Percentiles rank a stretch among this genome's conserved stretches.
Conservation (phyloP, 2,888 invertebrate species). For the Trachelus troglodyta region DNA sequence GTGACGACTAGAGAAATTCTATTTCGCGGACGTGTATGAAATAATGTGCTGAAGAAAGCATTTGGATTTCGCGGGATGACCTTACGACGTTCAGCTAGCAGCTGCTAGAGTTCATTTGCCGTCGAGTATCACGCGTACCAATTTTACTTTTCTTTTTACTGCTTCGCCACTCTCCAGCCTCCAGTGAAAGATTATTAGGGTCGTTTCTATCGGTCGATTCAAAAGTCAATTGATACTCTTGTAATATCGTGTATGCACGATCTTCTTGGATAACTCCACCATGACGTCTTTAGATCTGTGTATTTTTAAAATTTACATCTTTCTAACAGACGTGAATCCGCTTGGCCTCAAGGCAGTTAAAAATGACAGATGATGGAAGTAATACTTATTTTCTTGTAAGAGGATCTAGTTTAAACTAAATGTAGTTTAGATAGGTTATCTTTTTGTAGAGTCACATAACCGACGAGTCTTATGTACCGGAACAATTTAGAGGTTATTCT, state of each 20-base stretch:
- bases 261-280: neutral
- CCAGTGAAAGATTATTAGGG: neutral
- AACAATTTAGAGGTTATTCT: neutral
- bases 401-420: neutral
- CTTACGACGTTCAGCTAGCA: neutral
- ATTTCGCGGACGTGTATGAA: conserved; percentile 37
- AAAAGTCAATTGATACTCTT: neutral
- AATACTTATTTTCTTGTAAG: neutral
- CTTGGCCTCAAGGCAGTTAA: neutral
- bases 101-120: neutral
- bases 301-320: neutral
- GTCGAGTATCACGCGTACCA: neutral
- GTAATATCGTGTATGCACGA: neutral
- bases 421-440: neutral
- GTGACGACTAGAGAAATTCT: conserved; percentile 31
- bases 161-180: neutral
- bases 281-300: neutral
- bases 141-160: neutral
- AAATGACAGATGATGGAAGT: neutral
- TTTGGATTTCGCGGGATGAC: conserved; percentile 3
- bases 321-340: neutral
- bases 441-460: neutral
- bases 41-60: conserved; percentile 39
- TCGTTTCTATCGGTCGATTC: neutral
- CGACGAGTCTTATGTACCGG: neutral